Evolutionary conservation across 2,888 invertebrate species (phyloP).

Genomic region (Cataglyphis rosenhaueri): DNA sequence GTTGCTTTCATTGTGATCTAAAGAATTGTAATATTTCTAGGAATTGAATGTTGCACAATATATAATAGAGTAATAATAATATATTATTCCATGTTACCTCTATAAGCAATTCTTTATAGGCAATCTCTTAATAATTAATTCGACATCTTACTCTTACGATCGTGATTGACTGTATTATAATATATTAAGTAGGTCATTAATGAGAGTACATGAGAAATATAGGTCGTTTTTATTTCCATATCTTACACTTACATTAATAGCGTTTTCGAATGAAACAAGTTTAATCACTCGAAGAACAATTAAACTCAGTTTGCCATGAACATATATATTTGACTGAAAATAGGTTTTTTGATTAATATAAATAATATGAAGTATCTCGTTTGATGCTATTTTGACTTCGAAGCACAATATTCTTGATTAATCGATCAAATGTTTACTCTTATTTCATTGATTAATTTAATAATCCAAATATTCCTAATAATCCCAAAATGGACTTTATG

Average conservation of each 20-base stretch:
- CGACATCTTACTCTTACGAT: constrained; percentile 57
- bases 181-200: constrained; percentile 66
- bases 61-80: constrained; percentile 28
- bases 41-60: constrained; percentile 9
- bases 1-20: background rate
- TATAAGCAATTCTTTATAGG: constrained; percentile 32
- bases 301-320: too few species aligned
- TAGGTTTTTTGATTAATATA: too few species aligned
- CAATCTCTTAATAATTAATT: constrained; percentile 35
- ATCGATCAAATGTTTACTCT: too few species aligned
- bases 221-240: constrained; percentile 75
- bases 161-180: constrained; percentile 75
- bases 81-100: constrained; percentile 13
- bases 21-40: constrained; percentile 34
- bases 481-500: too few species aligned
- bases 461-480: too few species aligned
- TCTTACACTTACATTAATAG: constrained; percentile 53
- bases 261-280: too few species aligned
- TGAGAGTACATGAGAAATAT: constrained; percentile 66
- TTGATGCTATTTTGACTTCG: too few species aligned
- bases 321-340: too few species aligned
- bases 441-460: too few species aligned
- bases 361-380: too few species aligned
- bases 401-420: too few species aligned
- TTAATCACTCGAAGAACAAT: too few species aligned